Conservation (phyloP, 2,797 vertebrate genomes). For the Halcyon leucocephala region DNA sequence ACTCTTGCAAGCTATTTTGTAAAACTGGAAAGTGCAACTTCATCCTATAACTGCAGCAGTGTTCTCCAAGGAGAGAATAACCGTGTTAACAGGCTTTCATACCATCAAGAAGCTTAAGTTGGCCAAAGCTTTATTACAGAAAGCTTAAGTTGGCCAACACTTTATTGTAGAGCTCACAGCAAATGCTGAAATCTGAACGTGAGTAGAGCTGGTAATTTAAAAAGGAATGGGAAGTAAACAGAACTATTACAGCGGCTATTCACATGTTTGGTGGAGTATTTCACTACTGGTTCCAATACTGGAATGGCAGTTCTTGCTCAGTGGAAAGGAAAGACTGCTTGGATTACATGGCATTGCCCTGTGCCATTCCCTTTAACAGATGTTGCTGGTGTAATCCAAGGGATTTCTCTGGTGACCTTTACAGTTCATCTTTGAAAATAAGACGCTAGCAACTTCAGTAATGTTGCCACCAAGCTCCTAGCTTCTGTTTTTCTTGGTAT, state of each 20-base stretch:
- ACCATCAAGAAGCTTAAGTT: not conserved
- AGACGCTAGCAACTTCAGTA: not conserved
- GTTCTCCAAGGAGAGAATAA: not conserved
- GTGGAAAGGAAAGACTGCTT: not conserved
- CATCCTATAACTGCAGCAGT: not conserved
- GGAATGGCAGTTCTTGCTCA: not conserved
- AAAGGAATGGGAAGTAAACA: slow-evolving; percentile 61
- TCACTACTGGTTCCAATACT: not conserved
- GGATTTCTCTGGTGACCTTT: not conserved
- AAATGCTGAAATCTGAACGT: not conserved
- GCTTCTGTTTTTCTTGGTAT: not conserved
- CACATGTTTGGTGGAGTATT: slow-evolving; percentile 5
- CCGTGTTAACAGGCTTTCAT: not conserved
- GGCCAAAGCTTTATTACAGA: not conserved
- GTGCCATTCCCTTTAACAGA: not conserved
- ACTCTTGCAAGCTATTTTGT: not conserved
- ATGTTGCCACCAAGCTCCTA: not conserved
- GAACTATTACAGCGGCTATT: slow-evolving; percentile 37
- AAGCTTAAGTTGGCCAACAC: not conserved
- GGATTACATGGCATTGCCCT: not conserved
- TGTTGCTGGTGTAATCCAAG: not conserved
- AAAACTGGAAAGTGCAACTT: not conserved
- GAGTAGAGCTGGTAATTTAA: not conserved
- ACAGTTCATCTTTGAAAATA: not conserved
- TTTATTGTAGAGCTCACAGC: not conserved